Base-by-base conservation (phyloP, 1,140 invertebrate species). In the Phocides pigmalion region DNA sequence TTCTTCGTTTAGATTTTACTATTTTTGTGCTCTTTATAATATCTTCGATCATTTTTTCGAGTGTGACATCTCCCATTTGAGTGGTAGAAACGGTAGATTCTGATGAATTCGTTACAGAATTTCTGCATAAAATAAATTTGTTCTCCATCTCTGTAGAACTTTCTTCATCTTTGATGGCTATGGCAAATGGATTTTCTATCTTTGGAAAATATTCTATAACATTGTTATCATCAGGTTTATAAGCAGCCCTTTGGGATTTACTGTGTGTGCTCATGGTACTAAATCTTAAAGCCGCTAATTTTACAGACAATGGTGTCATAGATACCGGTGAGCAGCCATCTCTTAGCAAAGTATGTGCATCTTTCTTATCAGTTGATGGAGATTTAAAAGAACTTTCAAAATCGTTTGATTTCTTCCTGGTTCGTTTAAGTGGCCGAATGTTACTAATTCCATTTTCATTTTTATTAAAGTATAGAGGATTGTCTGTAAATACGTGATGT, bases 11-110 rank as follows among this genome's bases (percentile, higher is more conserved):
- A 22, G 87, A 85, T 76, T 89, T 91, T 1, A 89, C 72, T 39
- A 89, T 88, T 79, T 91, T 91, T 4, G 89, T 91, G 70, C 89
- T 91, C 70, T 91, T 91, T 17, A 91, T 91, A 20, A 91, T 91
- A 63, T 91, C 89, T 71, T 91, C 89, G 65, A 91, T 91, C 87
- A 91, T 89, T 74, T 63, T 85, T 61, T 91, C 89, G 16, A 91
- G 72, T 11, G 89, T 91, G n/a, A 87, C 70, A 68, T 91, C 89
- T 6, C 89, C 89, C 89, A 91, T 91, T 79, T 89, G 77, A 22
- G 89, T 87, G 1, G 86, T 89, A 1, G 89, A 91, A 19, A 89
- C 83, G n/a, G 89, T 91, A 22, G 89, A 89, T 56, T 87, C 81
- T 8, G 89, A 74, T 12, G 74, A 70, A 70, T 82, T 89, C 15